Conservation (phyloP, 2,888 invertebrate species). For the Lasioglossum malachurum region DNA sequence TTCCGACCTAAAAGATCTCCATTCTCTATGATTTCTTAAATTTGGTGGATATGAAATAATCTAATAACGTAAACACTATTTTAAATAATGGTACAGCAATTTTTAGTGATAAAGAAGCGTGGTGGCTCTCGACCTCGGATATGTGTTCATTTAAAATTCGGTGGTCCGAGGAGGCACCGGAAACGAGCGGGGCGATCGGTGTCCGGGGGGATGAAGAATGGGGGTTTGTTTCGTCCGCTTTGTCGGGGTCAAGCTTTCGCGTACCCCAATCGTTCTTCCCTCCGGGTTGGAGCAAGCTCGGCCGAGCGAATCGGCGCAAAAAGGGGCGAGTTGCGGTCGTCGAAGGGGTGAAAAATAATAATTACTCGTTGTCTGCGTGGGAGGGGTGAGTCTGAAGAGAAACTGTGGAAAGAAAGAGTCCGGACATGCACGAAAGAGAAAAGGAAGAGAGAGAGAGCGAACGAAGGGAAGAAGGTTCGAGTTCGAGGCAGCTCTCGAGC, state of each 20-base stretch:
- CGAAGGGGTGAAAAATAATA: constrained; percentile 63
- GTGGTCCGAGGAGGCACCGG: background rate
- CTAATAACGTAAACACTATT: no score
- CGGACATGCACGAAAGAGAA: background rate
- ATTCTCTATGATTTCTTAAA: no score
- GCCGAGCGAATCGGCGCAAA: constrained; percentile 42
- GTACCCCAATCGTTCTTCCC: constrained; percentile 23
- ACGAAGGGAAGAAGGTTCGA: constrained; percentile 3
- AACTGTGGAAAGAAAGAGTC: background rate
- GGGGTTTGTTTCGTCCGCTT: constrained; percentile 16
- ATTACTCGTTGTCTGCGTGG: constrained; percentile 56
- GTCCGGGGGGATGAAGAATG: constrained; percentile 32
- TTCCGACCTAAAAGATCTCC: no score
- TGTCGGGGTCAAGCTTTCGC: constrained; percentile 11
- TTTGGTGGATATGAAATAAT: no score
- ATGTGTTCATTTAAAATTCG: background rate
- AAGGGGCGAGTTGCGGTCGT: constrained; percentile 21
- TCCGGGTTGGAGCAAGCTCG: constrained; percentile 3
- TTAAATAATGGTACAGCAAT: no score
- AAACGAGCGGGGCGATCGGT: background rate
- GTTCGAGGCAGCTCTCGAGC: constrained; percentile 36
- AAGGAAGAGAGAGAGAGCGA: background rate
- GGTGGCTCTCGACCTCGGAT: background rate
- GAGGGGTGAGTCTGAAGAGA: background rate
- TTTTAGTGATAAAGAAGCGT: no score